Evolutionary conservation across 2,888 invertebrate species (phyloP), one percentile per base, ranked within the genome.

Genomic region (Phorcus lineatus): DNA sequence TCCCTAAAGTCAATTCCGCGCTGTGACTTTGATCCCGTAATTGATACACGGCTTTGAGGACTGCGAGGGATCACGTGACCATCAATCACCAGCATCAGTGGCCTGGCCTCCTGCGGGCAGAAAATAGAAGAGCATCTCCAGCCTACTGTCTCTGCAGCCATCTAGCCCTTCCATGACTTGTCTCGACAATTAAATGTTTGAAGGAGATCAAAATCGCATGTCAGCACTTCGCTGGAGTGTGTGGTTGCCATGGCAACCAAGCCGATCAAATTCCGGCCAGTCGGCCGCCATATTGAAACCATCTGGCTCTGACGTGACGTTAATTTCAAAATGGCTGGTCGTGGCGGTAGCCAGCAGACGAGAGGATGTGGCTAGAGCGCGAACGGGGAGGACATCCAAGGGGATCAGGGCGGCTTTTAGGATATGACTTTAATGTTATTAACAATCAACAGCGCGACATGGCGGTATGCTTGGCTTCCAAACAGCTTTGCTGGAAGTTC

Each of bases 191-290:
- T 62, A 28, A 62, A 62, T 62, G 62, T 62, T 62, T 62, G 62
- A 28, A 62, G 13, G 62, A 62, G 62, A 62, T 62, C 62, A 62
- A 62, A 62, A 62, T 62, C 62, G 62, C 62, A 62, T 62, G 62
- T 62, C 62, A 62, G 62, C 62, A 22, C 62, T 62, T 62, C 62
- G 62, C 62, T 22, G 62, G 28, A 28, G 62, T 74, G 74, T 78
- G 78, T 52, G 52, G 70, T 78, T 70, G 19, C 70, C 70, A 78
- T 78, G 36, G 78, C 78, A 78, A 78, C 78, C 53, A 36, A 53
- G 78, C 67, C 77, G 54, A 55, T 77, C 36, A 77, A 53, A 77
- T 77, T 77, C 54, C 77, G 62, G 62, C 62, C 62, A 28, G 22
- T 28, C 24, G 62, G 24, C 62, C 24, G 62, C 62, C 62, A 62